A percentile compares a stretch with the other conserved stretches of the same genome.
Evolutionary conservation across 2,113 vertebrate species (phyloP).

Genomic region (Tenrec ecaudatus): DNA sequence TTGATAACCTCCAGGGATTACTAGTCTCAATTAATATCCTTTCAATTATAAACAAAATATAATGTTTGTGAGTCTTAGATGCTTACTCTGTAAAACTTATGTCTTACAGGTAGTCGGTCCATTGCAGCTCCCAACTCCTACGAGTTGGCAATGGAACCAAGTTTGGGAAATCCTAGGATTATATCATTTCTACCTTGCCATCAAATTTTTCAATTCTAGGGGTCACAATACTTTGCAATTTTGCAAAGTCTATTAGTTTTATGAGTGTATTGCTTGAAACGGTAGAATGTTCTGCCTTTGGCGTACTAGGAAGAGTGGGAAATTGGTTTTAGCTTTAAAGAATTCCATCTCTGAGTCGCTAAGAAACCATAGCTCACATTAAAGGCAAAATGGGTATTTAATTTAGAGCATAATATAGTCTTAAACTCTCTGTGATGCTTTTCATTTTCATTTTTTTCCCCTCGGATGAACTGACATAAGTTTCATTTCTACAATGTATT

Average conservation of each 20-base stretch:
- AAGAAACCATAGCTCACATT: conserved; percentile 48
- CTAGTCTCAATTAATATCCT: background rate
- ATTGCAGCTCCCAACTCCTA: background rate
- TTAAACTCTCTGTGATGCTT: conserved; percentile 47
- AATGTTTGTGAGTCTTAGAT: background rate
- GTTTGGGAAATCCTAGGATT: conserved; percentile 26
- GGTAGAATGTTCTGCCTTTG: conserved; percentile 26
- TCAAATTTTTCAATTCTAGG: conserved; percentile 31
- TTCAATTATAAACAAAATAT: background rate
- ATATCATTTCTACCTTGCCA: conserved; percentile 51
- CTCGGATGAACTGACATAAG: conserved; percentile 47
- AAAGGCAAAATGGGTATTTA: conserved; percentile 68
- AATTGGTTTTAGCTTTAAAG: conserved; percentile 56
- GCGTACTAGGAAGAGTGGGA: conserved; percentile 38
- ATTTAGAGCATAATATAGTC: conserved; percentile 66
- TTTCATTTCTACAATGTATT: conserved; percentile 64
- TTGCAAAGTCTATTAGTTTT: conserved; percentile 74
- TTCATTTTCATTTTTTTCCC: conserved; percentile 55
- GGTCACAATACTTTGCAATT: conserved; percentile 68
- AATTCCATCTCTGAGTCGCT: conserved; percentile 48
- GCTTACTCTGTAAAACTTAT: background rate
- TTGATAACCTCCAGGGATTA: accelerated
- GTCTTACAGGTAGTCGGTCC: conserved; percentile 68
- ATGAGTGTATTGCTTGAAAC: conserved; percentile 33
- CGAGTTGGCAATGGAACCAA: background rate